Evolutionary conservation across 2,797 vertebrate genomes (phyloP).

Genomic region (Aythya fuligula): DNA sequence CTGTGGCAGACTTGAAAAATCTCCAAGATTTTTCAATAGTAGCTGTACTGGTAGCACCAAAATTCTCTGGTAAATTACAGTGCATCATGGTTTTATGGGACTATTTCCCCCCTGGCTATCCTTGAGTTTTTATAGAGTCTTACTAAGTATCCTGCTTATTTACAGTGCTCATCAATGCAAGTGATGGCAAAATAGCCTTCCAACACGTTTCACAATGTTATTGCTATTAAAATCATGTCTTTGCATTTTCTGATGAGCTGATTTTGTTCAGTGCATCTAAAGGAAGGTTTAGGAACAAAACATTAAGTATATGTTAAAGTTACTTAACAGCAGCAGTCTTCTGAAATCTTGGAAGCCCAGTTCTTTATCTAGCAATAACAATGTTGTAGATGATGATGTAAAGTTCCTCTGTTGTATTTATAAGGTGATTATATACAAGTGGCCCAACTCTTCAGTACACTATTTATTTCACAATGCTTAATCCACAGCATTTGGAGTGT

Average conservation of each 20-base stretch:
- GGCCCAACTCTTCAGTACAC: background rate
- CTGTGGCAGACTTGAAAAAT: background rate
- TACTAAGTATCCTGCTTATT: background rate
- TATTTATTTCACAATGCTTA: background rate
- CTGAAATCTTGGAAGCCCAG: background rate
- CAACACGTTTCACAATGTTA: slow-evolving; percentile 10
- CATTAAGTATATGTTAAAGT: background rate
- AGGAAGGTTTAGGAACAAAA: background rate
- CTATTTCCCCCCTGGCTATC: background rate
- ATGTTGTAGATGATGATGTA: background rate
- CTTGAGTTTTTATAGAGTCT: slow-evolving; percentile 45
- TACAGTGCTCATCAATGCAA: slow-evolving; percentile 40
- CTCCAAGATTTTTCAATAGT: background rate
- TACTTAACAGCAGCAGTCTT: background rate
- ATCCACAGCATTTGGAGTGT: background rate
- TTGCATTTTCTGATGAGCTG: slow-evolving; percentile 3
- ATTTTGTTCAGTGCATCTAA: slow-evolving; percentile 26
- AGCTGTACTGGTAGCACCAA: background rate
- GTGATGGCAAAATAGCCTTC: slow-evolving; percentile 26
- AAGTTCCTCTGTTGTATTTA: background rate
- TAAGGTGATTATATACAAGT: background rate
- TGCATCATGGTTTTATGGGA: slow-evolving; percentile 25
- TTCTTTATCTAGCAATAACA: background rate
- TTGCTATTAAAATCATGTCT: slow-evolving; percentile 48
- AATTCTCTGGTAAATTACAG: slow-evolving; percentile 7